Conservation (phyloP, 2,797 vertebrate genomes). For the Gymnocypris eckloni region DNA sequence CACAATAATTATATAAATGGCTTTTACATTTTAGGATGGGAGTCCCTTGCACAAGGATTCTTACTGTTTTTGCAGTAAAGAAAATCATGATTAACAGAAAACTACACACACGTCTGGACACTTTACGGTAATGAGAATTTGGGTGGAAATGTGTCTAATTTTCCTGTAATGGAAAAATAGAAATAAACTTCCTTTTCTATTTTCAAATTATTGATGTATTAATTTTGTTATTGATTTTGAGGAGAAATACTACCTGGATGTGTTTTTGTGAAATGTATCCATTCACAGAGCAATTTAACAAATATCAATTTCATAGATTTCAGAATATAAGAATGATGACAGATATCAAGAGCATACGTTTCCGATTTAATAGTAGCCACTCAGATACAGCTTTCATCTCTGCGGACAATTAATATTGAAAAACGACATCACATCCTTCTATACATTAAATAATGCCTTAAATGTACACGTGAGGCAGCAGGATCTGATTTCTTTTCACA, state of each 20-base stretch:
- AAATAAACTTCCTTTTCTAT: not conserved
- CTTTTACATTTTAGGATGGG: not conserved
- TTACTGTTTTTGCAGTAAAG: not conserved
- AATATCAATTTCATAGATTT: not conserved
- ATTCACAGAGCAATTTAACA: not conserved
- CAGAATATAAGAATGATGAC: slow-evolving; percentile 12
- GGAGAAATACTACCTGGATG: not conserved
- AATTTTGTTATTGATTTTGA: not conserved
- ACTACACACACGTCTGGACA: not conserved
- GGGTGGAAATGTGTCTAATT: not conserved
- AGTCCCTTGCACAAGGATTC: not conserved
- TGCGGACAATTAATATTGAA: slow-evolving; percentile 59
- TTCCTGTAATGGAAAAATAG: too few species aligned
- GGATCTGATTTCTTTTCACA: slow-evolving; percentile 57
- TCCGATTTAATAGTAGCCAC: slow-evolving; percentile 36
- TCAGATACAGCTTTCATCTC: slow-evolving; percentile 69
- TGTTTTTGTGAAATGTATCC: not conserved
- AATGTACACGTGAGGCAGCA: slow-evolving; percentile 62
- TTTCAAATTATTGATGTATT: too few species aligned
- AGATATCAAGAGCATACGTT: not conserved
- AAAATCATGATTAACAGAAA: not conserved
- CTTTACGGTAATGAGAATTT: not conserved
- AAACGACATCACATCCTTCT: slow-evolving; percentile 73
- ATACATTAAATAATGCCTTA: slow-evolving; percentile 76
- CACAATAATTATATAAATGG: not conserved